These are phyloP conservation scores for Zapornia atra DNA, from an alignment of 2,113 vertebrate species.

Conservation along the genomic window DNA sequence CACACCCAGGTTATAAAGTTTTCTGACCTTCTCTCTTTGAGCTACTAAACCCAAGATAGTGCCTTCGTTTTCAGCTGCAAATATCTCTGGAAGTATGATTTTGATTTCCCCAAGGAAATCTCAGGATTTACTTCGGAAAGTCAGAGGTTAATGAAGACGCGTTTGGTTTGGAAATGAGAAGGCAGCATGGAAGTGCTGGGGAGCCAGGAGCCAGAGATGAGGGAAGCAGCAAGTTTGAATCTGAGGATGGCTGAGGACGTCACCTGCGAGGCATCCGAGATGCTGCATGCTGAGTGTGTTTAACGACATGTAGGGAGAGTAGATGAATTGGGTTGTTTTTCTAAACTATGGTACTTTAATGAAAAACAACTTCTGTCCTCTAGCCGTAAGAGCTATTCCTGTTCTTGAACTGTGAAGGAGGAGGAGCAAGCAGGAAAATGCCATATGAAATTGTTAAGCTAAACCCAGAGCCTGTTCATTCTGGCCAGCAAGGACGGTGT, in stretches of 20 bases:
- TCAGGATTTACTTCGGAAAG: not conserved
- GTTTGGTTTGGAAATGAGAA: constrained; percentile 10
- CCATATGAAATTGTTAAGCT: constrained; percentile 12
- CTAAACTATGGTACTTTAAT: constrained; percentile 1
- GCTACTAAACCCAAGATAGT: not conserved
- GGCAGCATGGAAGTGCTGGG: not conserved
- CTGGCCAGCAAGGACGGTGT: not conserved
- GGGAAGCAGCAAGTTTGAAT: not conserved
- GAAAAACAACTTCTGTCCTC: constrained; percentile 55
- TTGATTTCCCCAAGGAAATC: not conserved
- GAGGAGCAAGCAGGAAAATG: constrained; percentile 1
- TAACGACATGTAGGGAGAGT: not conserved
- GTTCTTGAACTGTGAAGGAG: constrained; percentile 56
- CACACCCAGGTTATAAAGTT: not conserved
- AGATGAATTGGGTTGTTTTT: not conserved
- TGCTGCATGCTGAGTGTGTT: not conserved
- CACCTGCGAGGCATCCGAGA: not conserved
- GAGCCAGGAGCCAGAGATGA: not conserved
- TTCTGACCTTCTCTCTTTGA: not conserved
- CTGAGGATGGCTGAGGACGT: not conserved
- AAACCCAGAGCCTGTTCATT: constrained; percentile 13
- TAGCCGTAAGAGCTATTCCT: constrained; percentile 44
- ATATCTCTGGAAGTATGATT: not conserved
- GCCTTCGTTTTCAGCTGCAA: not conserved
- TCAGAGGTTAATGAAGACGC: constrained; percentile 8